Evolutionary conservation across 2,113 vertebrate species (phyloP), one percentile per base, ranked within the genome.

Genomic region (Lynx canadensis): DNA sequence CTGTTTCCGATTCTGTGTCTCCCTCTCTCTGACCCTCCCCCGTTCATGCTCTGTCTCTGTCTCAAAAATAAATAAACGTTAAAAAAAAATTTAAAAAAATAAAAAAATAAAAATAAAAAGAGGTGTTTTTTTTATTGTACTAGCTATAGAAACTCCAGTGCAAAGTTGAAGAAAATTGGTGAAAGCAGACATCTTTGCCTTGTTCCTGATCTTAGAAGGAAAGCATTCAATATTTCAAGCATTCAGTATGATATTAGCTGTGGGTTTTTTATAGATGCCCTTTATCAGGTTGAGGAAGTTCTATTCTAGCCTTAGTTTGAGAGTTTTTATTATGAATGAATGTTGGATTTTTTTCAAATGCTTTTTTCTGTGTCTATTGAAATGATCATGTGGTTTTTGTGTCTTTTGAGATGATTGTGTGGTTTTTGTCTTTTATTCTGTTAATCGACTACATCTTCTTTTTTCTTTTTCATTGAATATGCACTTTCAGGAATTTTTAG

Each of bases 401-500:
- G 29, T 90, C 36, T 89, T 29, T 48, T 95, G 95, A 97, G 13
- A 76, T 82, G 41, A 65, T 91, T 10, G 11, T 68, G 65, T 63
- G 14, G 8, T 19, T 91, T 97, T 95, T 92, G 29, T n/a, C n/a
- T 25, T 89, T 93, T 93, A 71, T 91, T 82, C 25, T 86, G 66
- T 33, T 92, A 91, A 94, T 65, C 31, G 38, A 96, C 78, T 31
- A 48, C 25, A 52, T 84, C 36, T 76, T 83, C 13, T n/a, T 91
- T 96, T 87, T 65, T 90, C 31, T 87, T 76, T 88, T 41, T 41
- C n/a, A 52, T 29, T 85, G 71, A 69, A 94, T 81, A 73, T 31
- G 11, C 50, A 4, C 50, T 94, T 97, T 97, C 78, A 94, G 92
- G 93, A 96, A 97, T 94, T 91, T 95, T 93, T 91, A 89, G 89